phyloP scores from a whole-genome alignment of 1,140 invertebrate genomes.

The Oedothorax gibbosus region DNA sequence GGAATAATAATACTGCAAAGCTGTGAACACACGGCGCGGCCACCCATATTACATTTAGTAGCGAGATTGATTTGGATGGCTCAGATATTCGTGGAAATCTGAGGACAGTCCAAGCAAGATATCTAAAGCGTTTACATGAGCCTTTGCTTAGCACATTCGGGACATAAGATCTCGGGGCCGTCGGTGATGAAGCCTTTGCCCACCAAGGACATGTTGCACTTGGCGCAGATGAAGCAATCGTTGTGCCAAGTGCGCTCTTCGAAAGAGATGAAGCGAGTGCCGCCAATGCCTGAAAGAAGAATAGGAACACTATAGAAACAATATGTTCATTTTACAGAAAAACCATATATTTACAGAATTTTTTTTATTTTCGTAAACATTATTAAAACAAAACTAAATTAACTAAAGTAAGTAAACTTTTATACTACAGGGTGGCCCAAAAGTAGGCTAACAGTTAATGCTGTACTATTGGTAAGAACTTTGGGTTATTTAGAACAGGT shows the following conservation, averaged over 20 bases:
- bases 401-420: neutral
- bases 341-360: too few relatives aligned
- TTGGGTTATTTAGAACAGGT: too few relatives aligned
- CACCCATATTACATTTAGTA: constrained; percentile 56
- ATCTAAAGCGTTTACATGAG: constrained; percentile 68
- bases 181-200: constrained; percentile 99
- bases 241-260: constrained; percentile 99
- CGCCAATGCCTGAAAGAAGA: constrained; percentile 85
- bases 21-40: constrained; percentile 55
- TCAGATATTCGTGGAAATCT: constrained; percentile 55
- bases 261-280: constrained; percentile 99
- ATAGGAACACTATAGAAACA: neutral
- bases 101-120: constrained; percentile 36
- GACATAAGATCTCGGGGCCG: constrained; percentile 95
- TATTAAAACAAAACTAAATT: neutral
- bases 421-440: too few relatives aligned
- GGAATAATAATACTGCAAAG: constrained; percentile 49
- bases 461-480: too few relatives aligned
- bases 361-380: neutral
- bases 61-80: constrained; percentile 43
- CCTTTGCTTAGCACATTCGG: constrained; percentile 97
- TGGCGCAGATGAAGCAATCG: constrained; percentile 98
- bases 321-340: neutral
- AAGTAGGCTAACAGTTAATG: too few relatives aligned
- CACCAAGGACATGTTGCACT: constrained; percentile 92